phyloP scores from a whole-genome alignment of 2,888 invertebrate genomes.

The Zhuqinia jingwanae region DNA sequence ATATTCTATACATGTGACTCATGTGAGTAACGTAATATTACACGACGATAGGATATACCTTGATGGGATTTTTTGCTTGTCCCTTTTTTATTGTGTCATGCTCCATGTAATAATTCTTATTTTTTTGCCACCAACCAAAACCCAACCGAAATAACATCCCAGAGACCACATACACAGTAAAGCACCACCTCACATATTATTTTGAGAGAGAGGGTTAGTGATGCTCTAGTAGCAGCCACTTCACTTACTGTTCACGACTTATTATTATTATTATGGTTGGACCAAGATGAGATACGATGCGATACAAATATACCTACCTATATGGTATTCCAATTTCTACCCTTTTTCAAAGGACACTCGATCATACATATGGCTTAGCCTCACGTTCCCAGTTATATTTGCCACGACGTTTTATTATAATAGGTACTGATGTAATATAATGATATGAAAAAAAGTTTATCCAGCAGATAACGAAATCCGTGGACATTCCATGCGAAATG shows the following conservation, averaged over 20 bases:
- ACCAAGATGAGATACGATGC: neutral
- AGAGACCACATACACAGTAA: neutral
- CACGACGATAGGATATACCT: neutral
- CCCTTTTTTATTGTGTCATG: conserved; percentile 35
- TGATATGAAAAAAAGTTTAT: neutral
- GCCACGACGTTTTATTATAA: neutral
- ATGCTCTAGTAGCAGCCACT: neutral
- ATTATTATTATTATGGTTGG: neutral
- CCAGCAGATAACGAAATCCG: conserved; percentile 3
- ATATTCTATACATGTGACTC: too few species aligned
- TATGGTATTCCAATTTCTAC: neutral
- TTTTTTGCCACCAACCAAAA: conserved; percentile 19
- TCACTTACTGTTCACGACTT: conserved; percentile 3
- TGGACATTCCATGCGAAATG: neutral
- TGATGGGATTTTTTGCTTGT: conserved; percentile 33
- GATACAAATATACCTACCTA: too few species aligned
- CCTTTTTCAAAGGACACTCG: conserved; percentile 4
- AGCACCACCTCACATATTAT: neutral
- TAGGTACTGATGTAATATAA: neutral
- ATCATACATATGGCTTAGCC: conserved; percentile 20
- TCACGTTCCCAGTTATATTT: conserved; percentile 4
- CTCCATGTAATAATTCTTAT: conserved; percentile 25
- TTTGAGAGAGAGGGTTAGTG: neutral
- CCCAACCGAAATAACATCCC: neutral
- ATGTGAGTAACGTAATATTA: too few species aligned